A percentile compares a stretch with the other conserved stretches of the same genome.
These are phyloP conservation scores for Prosopocoilus inquinatus DNA, from an alignment of 2,888 invertebrate species.

Conservation along the genomic window DNA sequence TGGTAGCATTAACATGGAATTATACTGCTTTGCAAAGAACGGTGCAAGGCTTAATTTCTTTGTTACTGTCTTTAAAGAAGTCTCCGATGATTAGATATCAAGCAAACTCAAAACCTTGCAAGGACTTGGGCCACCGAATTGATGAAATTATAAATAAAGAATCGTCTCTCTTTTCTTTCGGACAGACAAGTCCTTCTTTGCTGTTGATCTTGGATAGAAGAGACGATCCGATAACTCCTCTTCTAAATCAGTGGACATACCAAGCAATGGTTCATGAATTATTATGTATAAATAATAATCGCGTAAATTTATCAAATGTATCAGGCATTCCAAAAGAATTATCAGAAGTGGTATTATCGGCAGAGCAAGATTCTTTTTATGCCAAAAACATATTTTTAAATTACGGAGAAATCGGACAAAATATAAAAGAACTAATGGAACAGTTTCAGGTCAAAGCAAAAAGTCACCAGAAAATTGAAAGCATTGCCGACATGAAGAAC, in stretches of 20 bases:
- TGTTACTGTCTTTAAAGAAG: slow-evolving; percentile 87
- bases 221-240: slow-evolving; percentile 93
- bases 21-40: slow-evolving; percentile 74
- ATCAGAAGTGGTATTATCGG: slow-evolving; percentile 88
- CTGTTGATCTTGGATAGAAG: slow-evolving; percentile 88
- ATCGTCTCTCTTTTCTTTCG: slow-evolving; percentile 82
- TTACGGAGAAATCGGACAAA: slow-evolving; percentile 98
- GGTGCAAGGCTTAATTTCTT: slow-evolving; percentile 80
- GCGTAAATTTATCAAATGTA: slow-evolving; percentile 84
- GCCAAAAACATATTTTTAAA: slow-evolving; percentile 91
- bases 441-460: slow-evolving; percentile 95
- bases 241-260: slow-evolving; percentile 98
- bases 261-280: slow-evolving; percentile 99
- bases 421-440: slow-evolving; percentile 95
- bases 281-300: slow-evolving; percentile 87
- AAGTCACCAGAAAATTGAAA: slow-evolving; percentile 95
- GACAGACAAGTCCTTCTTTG: slow-evolving; percentile 73
- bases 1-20: slow-evolving; percentile 65
- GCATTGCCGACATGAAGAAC: slow-evolving; percentile 97
- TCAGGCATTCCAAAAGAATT: slow-evolving; percentile 86
- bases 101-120: slow-evolving; percentile 80
- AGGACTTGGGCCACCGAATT: slow-evolving; percentile 80
- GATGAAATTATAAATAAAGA: slow-evolving; percentile 85
- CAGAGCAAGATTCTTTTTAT: slow-evolving; percentile 97
- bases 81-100: slow-evolving; percentile 88